A percentile compares a stretch with the other conserved stretches of the same genome.
Evolutionary conservation across 2,888 invertebrate species (phyloP).

Genomic region (Phyto melanocephala): DNA sequence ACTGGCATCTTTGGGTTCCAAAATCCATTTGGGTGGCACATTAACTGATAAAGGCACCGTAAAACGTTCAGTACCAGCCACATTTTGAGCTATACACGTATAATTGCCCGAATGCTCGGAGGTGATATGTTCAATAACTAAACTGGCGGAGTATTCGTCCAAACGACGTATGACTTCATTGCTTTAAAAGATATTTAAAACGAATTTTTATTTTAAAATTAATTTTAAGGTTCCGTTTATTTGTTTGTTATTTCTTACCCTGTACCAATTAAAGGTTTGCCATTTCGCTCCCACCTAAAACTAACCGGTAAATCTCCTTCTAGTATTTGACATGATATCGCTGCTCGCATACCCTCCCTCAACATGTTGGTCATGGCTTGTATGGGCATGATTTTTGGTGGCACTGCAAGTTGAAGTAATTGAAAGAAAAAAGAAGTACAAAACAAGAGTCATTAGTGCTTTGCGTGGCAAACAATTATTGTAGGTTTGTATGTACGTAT

Average conservation of each 20-base stretch:
- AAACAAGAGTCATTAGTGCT: constrained; percentile 53
- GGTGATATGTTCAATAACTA: constrained; percentile 91
- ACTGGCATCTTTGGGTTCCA: constrained; percentile 90
- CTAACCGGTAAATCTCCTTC: constrained; percentile 95
- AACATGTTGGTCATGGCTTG: constrained; percentile 89
- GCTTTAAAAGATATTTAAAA: constrained; percentile 64
- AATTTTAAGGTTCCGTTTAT: not conserved
- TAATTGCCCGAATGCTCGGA: constrained; percentile 93
- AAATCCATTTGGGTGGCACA: constrained; percentile 93
- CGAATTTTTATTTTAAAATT: not conserved
- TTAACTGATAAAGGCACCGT: constrained; percentile 90
- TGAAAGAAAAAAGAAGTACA: not conserved
- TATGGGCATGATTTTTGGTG: constrained; percentile 91
- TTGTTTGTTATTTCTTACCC: constrained; percentile 76
- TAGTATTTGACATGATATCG: constrained; percentile 93
- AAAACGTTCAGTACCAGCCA: constrained; percentile 88
- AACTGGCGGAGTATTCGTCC: constrained; percentile 91
- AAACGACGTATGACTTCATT: constrained; percentile 82
- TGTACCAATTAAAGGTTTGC: constrained; percentile 85
- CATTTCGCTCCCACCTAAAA: constrained; percentile 95
- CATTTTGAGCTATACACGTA: constrained; percentile 92
- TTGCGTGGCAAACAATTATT: not conserved
- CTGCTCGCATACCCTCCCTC: constrained; percentile 91
- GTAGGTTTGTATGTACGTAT: not conserved
- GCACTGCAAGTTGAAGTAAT: constrained; percentile 80